Conservation (phyloP, 2,113 vertebrate species). For the Scatophagus argus region DNA sequence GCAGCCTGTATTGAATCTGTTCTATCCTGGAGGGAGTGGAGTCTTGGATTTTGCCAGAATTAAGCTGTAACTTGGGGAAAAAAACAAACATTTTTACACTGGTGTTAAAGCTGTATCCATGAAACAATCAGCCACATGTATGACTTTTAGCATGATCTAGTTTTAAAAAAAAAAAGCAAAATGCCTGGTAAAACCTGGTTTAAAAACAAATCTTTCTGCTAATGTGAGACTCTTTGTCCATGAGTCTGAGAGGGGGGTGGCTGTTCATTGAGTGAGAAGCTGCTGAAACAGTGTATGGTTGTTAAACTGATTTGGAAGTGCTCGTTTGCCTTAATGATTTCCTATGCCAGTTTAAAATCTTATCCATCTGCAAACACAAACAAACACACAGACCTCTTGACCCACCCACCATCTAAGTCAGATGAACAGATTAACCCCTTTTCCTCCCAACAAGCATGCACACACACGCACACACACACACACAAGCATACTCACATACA, state of each 20-base stretch:
- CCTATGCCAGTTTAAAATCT: conserved; percentile 63
- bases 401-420: conserved; percentile 42
- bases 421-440: conserved; percentile 55
- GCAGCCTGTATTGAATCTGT: conserved; percentile 40
- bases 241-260: not conserved
- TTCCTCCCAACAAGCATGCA: not conserved
- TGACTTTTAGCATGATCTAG: not conserved
- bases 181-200: conserved; percentile 1
- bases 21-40: conserved; percentile 18
- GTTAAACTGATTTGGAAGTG: conserved; percentile 50
- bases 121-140: conserved; percentile 1
- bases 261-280: conserved; percentile 57
- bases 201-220: conserved; percentile 11
- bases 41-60: conserved; percentile 2
- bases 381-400: conserved; percentile 61
- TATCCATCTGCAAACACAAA: conserved; percentile 73
- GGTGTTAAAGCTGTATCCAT: not conserved
- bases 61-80: not conserved
- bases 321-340: conserved; percentile 71
- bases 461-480: not conserved
- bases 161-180: not conserved
- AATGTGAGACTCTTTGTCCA: conserved; percentile 29
- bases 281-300: conserved; percentile 39
- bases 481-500: not conserved
- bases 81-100: conserved; percentile 1